phyloP scores from a whole-genome alignment of 1,140 invertebrate genomes.

The Caerostris extrusa region DNA sequence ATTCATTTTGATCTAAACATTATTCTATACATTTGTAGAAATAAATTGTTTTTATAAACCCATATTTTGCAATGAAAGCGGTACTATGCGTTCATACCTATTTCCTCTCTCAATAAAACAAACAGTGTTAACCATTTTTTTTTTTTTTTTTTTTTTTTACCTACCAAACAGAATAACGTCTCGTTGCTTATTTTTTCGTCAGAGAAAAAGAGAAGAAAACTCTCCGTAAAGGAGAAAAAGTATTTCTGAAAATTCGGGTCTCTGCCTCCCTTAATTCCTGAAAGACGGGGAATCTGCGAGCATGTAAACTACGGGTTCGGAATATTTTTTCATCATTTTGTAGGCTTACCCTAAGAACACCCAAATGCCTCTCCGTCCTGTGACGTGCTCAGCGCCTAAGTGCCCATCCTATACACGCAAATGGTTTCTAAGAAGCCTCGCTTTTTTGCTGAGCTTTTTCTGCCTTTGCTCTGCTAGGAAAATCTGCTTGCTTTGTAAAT shows the following conservation, averaged over 20 bases:
- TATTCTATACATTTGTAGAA: no score
- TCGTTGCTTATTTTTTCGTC: not conserved
- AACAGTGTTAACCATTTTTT: no score
- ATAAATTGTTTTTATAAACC: no score
- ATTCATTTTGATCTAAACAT: no score
- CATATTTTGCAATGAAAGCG: no score
- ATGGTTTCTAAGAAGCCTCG: slow-evolving; percentile 48
- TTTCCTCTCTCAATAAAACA: no score
- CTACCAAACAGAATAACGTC: no score
- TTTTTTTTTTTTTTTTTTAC: no score
- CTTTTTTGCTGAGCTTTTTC: not conserved
- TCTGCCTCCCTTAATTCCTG: not conserved
- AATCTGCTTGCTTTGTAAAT: not conserved
- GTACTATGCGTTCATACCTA: no score
- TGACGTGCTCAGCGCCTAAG: not conserved
- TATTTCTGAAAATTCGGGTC: not conserved
- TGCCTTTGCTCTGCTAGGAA: not conserved
- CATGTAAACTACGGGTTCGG: slow-evolving; percentile 55
- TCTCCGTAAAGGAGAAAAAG: not conserved
- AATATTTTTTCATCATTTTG: slow-evolving; percentile 66
- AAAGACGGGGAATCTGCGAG: not conserved
- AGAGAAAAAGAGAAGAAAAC: not conserved
- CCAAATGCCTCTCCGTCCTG: not conserved
- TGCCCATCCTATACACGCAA: slow-evolving; percentile 55
- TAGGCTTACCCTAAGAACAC: slow-evolving; percentile 59